Conservation (phyloP, 2,888 invertebrate species). For the Myopa tessellatipennis region DNA sequence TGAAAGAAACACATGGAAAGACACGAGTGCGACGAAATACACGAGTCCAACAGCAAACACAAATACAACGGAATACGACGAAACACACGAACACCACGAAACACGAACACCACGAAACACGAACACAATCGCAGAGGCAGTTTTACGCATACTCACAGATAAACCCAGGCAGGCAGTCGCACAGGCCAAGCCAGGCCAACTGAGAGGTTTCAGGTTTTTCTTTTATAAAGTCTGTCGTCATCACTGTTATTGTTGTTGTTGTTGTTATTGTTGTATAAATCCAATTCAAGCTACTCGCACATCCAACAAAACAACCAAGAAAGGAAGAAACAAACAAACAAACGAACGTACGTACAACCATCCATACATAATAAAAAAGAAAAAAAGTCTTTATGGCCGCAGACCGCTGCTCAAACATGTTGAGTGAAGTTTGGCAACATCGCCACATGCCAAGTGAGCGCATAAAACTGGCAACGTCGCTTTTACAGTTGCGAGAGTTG, state of each 20-base stretch:
- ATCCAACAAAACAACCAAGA: background rate
- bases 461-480: slow-evolving; percentile 32
- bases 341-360: background rate
- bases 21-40: background rate
- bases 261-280: slow-evolving; percentile 8
- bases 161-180: background rate
- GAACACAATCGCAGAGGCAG: slow-evolving; percentile 7
- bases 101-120: background rate
- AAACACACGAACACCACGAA: background rate
- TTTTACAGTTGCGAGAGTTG: background rate
- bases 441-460: background rate
- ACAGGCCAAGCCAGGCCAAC: background rate
- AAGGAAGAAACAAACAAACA: background rate
- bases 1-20: background rate
- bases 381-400: background rate
- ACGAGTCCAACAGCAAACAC: too few species aligned
- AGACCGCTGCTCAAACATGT: background rate
- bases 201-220: background rate
- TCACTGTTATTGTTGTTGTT: background rate
- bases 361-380: slow-evolving; percentile 4
- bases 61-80: background rate
- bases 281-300: slow-evolving; percentile 14
- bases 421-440: slow-evolving; percentile 29
- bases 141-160: background rate
- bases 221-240: slow-evolving; percentile 4